Evolutionary conservation across 2,113 vertebrate genomes (phyloP), one percentile per base, ranked within the genome.

Genomic region (Solenodon paradoxus): DNA sequence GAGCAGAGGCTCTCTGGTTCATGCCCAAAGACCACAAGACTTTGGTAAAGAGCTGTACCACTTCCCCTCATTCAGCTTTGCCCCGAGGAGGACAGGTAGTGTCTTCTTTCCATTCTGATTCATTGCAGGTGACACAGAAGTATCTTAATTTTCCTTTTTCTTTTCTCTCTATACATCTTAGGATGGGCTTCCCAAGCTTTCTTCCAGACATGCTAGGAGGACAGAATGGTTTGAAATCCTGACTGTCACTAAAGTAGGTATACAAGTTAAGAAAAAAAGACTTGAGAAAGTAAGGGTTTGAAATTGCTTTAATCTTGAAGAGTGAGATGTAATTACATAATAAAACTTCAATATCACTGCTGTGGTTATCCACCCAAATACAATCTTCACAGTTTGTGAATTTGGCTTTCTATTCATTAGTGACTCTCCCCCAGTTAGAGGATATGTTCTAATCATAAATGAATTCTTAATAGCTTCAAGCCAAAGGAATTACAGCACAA

Each of bases 311-410:
- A 83, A 63, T 94, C 91, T 93, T 92, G 68, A 96, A 90, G 61
- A 90, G 30, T 78, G 87, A 82, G 49, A 85, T 53, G 49, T 83
- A 96, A 95, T 97, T 96, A 97, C 28, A 95, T 57, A 89, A 83
- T 79, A 64, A 96, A 95, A 47, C 53, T 42, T 94, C 55, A 88
- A 12, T 88, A 82, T 92, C 86, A 72, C 35, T 79, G 80, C 77
- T 92, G 95, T 68, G 63, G 79, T 95, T 94, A 90, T 88, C 81
- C 78, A 96, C 42, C 89, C 92, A 95, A 97, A 94, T 38, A 88
- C 85, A 96, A 89, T 96, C 94, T 97, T 96, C 89, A 96, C 87
- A 88, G 95, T 72, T 64, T 92, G 90, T 82, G 91, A 95, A 15
- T 94, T 96, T 22, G 8, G 40, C 35, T 95, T 77, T 5, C 87